Percentiles rank a stretch among this genome's conserved stretches.
Evolutionary conservation across 2,888 invertebrate species (phyloP).

Genomic region (Amblyteles armatorius): DNA sequence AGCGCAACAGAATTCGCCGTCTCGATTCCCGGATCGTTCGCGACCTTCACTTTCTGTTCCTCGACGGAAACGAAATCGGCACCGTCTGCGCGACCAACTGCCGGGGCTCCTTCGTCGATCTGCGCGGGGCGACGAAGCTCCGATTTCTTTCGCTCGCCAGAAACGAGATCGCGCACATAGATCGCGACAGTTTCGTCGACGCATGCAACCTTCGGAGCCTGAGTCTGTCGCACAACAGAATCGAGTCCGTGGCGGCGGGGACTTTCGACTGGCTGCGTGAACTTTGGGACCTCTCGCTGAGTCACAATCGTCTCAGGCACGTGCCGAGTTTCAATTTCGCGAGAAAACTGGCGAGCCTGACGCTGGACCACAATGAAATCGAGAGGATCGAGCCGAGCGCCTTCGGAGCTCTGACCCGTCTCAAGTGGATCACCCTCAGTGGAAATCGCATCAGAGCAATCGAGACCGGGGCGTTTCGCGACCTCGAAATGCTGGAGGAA

Average conservation of each 20-base stretch:
- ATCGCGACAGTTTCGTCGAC: conserved; percentile 73
- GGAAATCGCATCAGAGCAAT: conserved; percentile 73
- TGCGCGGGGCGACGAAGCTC: conserved; percentile 71
- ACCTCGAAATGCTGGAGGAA: conserved; percentile 60
- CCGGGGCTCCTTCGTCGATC: conserved; percentile 66
- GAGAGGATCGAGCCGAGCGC: conserved; percentile 61
- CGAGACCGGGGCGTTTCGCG: conserved; percentile 67
- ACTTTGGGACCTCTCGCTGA: conserved; percentile 72
- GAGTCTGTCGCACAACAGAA: conserved; percentile 73
- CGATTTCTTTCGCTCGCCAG: conserved; percentile 72
- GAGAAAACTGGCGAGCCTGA: conserved; percentile 70
- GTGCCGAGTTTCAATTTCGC: conserved; percentile 70
- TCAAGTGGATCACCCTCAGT: conserved; percentile 73
- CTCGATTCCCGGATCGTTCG: conserved; percentile 70
- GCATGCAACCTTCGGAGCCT: conserved; percentile 71
- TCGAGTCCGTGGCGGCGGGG: conserved; percentile 68
- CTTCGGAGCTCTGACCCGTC: conserved; percentile 68
- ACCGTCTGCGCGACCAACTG: conserved; percentile 73
- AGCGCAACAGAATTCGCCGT: conserved; percentile 73
- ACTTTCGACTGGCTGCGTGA: conserved; percentile 68
- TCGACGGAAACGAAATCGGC: conserved; percentile 75
- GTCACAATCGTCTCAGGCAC: conserved; percentile 69
- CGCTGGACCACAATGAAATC: conserved; percentile 74
- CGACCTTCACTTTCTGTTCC: conserved; percentile 71
- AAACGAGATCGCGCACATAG: conserved; percentile 73